Conservation (phyloP, 2,888 invertebrate genomes). For the Microchrysa polita region DNA sequence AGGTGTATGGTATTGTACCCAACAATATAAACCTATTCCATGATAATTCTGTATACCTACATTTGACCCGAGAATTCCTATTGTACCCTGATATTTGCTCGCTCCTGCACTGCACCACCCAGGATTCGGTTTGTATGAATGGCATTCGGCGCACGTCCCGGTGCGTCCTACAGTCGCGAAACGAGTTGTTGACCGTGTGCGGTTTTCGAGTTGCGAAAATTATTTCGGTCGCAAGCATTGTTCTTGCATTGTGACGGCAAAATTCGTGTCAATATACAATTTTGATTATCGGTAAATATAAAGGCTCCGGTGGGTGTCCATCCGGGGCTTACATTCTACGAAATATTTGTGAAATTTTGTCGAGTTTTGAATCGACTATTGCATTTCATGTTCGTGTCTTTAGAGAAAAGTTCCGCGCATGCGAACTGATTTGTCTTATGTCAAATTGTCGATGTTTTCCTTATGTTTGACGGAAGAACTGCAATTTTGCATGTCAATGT, state of each 20-base stretch:
- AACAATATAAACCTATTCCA: too few relatives aligned
- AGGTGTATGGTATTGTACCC: too few relatives aligned
- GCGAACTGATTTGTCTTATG: neutral
- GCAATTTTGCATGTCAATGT: too few relatives aligned
- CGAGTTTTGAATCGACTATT: neutral
- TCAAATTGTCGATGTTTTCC: neutral
- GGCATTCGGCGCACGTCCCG: constrained; percentile 20
- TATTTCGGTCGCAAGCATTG: constrained; percentile 9
- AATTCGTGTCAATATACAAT: neutral
- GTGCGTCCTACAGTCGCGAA: constrained; percentile 41
- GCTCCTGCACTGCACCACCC: constrained; percentile 42
- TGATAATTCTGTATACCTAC: too few relatives aligned
- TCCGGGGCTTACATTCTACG: too few relatives aligned
- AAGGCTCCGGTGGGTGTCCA: too few relatives aligned
- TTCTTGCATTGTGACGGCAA: too few relatives aligned
- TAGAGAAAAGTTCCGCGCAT: constrained; percentile 4
- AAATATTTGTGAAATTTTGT: too few relatives aligned
- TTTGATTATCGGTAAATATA: neutral
- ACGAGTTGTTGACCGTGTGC: constrained; percentile 38
- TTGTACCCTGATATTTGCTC: too few relatives aligned
- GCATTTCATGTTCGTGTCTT: constrained; percentile 2
- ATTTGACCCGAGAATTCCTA: too few relatives aligned
- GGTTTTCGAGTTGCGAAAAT: constrained; percentile 35
- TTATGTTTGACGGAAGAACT: neutral
- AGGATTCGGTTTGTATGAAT: neutral